These are phyloP conservation scores for Pseudotriccus pelzelni DNA, from an alignment of 2,797 vertebrate genomes.

Conservation along the genomic window DNA sequence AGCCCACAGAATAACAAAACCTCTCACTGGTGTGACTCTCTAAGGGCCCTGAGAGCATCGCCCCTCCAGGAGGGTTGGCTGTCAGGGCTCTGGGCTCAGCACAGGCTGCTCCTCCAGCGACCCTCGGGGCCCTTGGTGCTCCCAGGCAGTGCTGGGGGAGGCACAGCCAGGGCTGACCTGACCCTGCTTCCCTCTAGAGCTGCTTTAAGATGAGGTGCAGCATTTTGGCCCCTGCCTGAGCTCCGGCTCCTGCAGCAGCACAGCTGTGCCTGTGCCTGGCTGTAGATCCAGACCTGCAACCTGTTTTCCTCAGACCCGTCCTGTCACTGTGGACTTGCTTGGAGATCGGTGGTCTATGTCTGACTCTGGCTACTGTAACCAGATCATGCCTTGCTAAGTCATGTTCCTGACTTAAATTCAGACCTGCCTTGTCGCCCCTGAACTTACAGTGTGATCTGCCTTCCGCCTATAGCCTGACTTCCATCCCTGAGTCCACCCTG, in stretches of 20 bases:
- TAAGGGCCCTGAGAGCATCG: rapidly evolving
- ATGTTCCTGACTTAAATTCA: rapidly evolving
- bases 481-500: not conserved
- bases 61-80: rapidly evolving
- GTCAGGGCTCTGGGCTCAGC: rapidly evolving
- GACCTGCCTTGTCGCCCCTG: not conserved
- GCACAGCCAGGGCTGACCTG: rapidly evolving
- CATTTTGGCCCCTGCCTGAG: not conserved
- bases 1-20: not conserved
- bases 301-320: not conserved
- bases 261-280: not conserved
- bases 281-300: not conserved
- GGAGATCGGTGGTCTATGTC: not conserved
- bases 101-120: not conserved
- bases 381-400: not conserved
- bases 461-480: rapidly evolving
- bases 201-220: not conserved
- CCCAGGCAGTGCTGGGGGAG: rapidly evolving
- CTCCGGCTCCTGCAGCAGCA: rapidly evolving
- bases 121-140: not conserved
- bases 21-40: rapidly evolving
- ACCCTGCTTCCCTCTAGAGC: rapidly evolving
- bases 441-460: rapidly evolving
- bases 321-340: not conserved
- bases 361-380: not conserved